phyloP scores from a whole-genome alignment of 2,797 vertebrate genomes.

The Meda fulgida region DNA sequence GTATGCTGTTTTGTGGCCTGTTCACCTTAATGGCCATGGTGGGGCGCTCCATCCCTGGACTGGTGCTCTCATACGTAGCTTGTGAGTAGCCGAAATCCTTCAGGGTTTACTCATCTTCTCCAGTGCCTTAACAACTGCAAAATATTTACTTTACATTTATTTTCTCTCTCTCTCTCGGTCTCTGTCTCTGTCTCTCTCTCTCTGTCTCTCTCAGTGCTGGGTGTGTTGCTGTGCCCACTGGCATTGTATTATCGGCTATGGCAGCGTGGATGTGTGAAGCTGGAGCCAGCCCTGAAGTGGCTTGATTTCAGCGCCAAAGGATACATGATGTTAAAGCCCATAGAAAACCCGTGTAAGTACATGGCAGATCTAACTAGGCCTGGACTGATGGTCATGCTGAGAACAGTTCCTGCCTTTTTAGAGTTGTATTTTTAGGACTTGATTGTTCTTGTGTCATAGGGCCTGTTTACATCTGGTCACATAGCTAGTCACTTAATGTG shows the following conservation, averaged over 20 bases:
- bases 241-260: constrained; percentile 86
- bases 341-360: constrained; percentile 89
- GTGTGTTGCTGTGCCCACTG: constrained; percentile 86
- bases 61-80: constrained; percentile 88
- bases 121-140: constrained; percentile 3
- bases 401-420: not conserved
- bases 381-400: not conserved
- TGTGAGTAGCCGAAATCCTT: constrained; percentile 80
- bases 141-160: no score
- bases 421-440: not conserved
- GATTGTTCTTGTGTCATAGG: not conserved
- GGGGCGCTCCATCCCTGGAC: constrained; percentile 88
- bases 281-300: constrained; percentile 92
- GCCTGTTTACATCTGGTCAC: not conserved
- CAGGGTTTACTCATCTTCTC: not conserved
- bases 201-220: constrained; percentile 76
- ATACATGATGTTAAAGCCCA: constrained; percentile 91
- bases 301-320: constrained; percentile 91
- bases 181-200: no score
- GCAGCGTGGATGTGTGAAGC: constrained; percentile 77
- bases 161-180: no score
- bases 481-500: not conserved
- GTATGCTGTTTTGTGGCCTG: constrained; percentile 86
- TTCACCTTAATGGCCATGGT: constrained; percentile 87
- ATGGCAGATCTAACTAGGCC: not conserved